phyloP scores from a whole-genome alignment of 2,888 invertebrate genomes.

The Perizoma flavofasciatum region DNA sequence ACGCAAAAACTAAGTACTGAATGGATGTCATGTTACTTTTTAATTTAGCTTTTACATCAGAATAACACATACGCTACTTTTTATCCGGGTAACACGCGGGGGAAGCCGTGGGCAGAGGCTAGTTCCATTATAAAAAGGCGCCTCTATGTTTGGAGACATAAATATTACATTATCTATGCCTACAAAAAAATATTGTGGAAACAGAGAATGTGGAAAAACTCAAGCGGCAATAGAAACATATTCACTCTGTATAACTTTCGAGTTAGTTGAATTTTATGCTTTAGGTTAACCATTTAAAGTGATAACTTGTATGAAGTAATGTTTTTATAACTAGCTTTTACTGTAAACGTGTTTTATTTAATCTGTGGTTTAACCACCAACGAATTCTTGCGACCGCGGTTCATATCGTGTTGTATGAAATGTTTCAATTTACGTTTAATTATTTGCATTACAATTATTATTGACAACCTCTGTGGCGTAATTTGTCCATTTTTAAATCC shows the following conservation, averaged over 20 bases:
- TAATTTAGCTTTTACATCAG: too few relatives aligned
- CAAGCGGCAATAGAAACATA: slow-evolving; percentile 21
- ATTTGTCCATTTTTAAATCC: too few relatives aligned
- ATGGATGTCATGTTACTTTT: too few relatives aligned
- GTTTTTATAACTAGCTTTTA: not conserved
- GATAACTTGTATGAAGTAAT: not conserved
- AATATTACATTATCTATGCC: too few relatives aligned
- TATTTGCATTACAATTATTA: not conserved
- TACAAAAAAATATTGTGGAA: not conserved
- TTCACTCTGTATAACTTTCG: slow-evolving; percentile 31
- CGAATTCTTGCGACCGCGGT: not conserved
- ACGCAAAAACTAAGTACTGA: too few relatives aligned
- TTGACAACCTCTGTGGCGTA: too few relatives aligned
- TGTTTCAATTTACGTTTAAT: slow-evolving; percentile 1
- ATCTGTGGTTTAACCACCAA: not conserved
- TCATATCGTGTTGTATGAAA: slow-evolving; percentile 6
- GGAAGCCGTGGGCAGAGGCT: too few relatives aligned
- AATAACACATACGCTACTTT: too few relatives aligned
- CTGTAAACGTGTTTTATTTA: not conserved
- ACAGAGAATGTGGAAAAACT: slow-evolving; percentile 22
- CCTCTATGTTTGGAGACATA: too few relatives aligned
- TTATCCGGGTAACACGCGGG: too few relatives aligned
- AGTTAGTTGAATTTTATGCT: slow-evolving; percentile 27
- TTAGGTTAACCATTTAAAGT: slow-evolving; percentile 11
- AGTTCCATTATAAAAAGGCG: too few relatives aligned